Base-by-base conservation (phyloP, 2,113 vertebrate genomes). In the Drymodes brunneopygia region DNA sequence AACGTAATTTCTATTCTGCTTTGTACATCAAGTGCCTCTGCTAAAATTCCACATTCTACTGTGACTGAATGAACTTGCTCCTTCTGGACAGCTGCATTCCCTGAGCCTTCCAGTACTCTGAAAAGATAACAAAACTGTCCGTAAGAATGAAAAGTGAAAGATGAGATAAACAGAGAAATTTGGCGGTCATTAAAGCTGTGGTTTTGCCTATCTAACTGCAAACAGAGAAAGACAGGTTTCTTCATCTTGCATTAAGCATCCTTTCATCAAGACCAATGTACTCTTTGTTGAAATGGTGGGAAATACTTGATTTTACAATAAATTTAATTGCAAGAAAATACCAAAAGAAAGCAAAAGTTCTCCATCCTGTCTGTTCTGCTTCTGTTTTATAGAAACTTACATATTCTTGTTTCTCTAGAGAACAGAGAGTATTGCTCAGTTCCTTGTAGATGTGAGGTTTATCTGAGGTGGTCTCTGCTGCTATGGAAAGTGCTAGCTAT, bases 61-160 rank as follows among this genome's bases (percentile, higher is more conserved):
- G 45, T 61, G 27, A 40, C 20, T 35, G 31, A 95, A 69, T 42
- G 35, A 84, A 78, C 56, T 51, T 81, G 3, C 6, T 73, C 9
- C 20, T 92, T 94, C 51, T 90, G 51, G 51, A 78, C 60, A 47
- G 56, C 27, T 84, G 57, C 8, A 35, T 65, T 93, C 25, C 64
- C 38, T 54, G 24, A 66, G 36, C 50, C 33, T 90, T 42, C 36
- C 50, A 58, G 38, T 50, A n/a, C 14, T 57, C 31, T 67, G 24
- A 50, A 80, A 90, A 64, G 31, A 40, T 17, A 75, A 65, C 8
- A 11, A 38, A 82, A 48, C 23, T 47, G 3, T 80, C 44, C 1
- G 8, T 28, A 75, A 72, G 66, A 90, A 88, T 86, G 56, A 35
- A 36, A 92, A 70, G 24, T 56, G 48, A 82, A 88, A 74, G 31